Percentiles rank a stretch among this genome's conserved stretches.
Evolutionary conservation across 2,888 invertebrate genomes (phyloP).

Genomic region (Drosophila picticornis): DNA sequence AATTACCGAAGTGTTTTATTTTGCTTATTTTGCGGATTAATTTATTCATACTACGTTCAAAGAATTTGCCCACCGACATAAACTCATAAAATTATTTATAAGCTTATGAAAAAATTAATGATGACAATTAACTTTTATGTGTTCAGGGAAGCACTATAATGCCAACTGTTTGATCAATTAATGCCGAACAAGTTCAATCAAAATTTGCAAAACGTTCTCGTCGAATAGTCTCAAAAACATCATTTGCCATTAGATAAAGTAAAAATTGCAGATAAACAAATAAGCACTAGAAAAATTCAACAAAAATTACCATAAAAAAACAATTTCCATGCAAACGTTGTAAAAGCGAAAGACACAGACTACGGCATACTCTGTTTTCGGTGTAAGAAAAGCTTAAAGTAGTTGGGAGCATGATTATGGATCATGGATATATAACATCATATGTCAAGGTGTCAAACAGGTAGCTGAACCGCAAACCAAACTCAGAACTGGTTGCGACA

Average conservation of each 20-base stretch:
- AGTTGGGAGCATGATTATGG: not conserved
- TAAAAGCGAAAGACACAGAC: not conserved
- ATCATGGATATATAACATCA: not conserved
- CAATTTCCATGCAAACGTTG: not conserved
- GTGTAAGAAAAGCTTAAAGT: not conserved
- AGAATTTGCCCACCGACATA: not conserved
- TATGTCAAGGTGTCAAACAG: not conserved
- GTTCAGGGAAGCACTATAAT: slow-evolving; percentile 12
- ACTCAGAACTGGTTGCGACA: not conserved
- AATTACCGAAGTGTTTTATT: not conserved
- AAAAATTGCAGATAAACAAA: not conserved
- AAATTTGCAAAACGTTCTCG: not conserved
- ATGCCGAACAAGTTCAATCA: slow-evolving; percentile 15
- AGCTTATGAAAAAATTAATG: not conserved
- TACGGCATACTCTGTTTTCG: not conserved
- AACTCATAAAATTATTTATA: not conserved
- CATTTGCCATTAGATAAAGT: slow-evolving; percentile 9
- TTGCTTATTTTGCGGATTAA: not conserved
- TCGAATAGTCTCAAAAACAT: slow-evolving; percentile 3
- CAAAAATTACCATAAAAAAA: slow-evolving; percentile 17
- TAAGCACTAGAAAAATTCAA: not conserved
- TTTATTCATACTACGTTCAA: not conserved
- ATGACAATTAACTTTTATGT: slow-evolving; percentile 17
- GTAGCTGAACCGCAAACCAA: not conserved
- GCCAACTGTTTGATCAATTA: slow-evolving; percentile 17